phyloP scores from a whole-genome alignment of 2,113 vertebrate species.

The Vicugna pacos region DNA sequence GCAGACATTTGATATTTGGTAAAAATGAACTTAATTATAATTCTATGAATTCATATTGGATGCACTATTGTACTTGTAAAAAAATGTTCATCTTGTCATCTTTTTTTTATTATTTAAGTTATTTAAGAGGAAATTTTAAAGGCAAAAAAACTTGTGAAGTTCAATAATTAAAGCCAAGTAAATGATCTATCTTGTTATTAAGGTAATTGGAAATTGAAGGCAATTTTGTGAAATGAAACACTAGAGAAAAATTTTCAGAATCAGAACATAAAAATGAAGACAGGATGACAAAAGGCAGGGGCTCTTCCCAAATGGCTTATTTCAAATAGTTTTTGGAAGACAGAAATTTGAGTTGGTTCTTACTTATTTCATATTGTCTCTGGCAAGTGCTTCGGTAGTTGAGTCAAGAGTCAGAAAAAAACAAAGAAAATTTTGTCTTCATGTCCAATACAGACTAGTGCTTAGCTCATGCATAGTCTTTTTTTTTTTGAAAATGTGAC shows the following conservation, averaged over 20 bases:
- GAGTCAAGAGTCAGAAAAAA: not conserved
- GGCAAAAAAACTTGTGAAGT: constrained; percentile 34
- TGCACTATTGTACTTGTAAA: not conserved
- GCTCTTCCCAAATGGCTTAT: not conserved
- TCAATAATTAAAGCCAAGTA: constrained; percentile 63
- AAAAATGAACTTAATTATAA: constrained; percentile 53
- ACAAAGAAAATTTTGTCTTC: not conserved
- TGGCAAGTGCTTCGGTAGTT: not conserved
- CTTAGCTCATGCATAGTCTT: constrained; percentile 36
- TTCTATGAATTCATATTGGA: constrained; percentile 44
- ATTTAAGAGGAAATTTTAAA: constrained; percentile 64
- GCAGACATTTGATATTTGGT: constrained; percentile 47
- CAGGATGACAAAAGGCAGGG: no score
- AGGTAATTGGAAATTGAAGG: constrained; percentile 5
- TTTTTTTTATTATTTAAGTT: constrained; percentile 1
- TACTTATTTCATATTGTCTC: not conserved
- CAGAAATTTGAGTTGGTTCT: not conserved
- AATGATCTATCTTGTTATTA: constrained; percentile 27
- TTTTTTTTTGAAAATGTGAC: constrained; percentile 63
- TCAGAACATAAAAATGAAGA: not conserved
- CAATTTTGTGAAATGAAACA: not conserved
- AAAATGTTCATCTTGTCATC: constrained; percentile 1
- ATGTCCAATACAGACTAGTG: not conserved
- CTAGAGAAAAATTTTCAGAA: not conserved
- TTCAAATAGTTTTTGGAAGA: not conserved